A percentile compares a stretch with the other conserved stretches of the same genome.
Conservation (phyloP, 23 tunicate genomes). For the Trididemnum nubilum region DNA sequence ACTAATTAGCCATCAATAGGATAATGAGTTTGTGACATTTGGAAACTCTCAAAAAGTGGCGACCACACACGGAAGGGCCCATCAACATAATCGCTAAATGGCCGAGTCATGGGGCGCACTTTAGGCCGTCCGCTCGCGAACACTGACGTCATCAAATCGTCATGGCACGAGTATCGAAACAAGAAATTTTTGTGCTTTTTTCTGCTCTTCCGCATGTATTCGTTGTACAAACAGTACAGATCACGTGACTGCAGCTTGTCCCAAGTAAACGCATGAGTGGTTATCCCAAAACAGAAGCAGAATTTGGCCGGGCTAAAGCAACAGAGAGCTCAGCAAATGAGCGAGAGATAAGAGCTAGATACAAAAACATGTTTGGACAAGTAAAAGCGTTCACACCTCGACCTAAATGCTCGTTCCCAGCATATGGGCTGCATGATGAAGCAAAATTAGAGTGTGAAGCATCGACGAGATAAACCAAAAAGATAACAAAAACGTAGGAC, state of each 20-base stretch:
- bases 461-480: neutral
- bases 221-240: slow-evolving; percentile 1
- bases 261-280: slow-evolving; percentile 14
- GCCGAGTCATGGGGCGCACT: no score
- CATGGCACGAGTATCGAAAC: no score
- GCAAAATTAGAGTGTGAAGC: neutral
- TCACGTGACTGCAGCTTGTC: slow-evolving; percentile 27
- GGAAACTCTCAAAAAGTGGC: no score
- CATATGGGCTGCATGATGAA: neutral
- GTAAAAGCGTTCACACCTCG: slow-evolving; percentile 11
- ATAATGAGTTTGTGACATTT: no score
- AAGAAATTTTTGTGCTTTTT: no score
- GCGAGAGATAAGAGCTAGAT: neutral
- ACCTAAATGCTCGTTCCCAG: neutral
- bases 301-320: neutral
- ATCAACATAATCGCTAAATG: no score
- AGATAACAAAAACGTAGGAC: neutral
- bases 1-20: no score
- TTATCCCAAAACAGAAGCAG: neutral
- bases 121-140: no score
- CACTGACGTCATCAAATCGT: no score
- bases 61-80: no score
- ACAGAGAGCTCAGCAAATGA: neutral
- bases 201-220: no score
- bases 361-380: slow-evolving; percentile 29